A percentile compares a stretch with the other conserved stretches of the same genome.
Conservation (phyloP, 53 echinoderm and acorn worm species). For the Apostichopus leukothele region DNA sequence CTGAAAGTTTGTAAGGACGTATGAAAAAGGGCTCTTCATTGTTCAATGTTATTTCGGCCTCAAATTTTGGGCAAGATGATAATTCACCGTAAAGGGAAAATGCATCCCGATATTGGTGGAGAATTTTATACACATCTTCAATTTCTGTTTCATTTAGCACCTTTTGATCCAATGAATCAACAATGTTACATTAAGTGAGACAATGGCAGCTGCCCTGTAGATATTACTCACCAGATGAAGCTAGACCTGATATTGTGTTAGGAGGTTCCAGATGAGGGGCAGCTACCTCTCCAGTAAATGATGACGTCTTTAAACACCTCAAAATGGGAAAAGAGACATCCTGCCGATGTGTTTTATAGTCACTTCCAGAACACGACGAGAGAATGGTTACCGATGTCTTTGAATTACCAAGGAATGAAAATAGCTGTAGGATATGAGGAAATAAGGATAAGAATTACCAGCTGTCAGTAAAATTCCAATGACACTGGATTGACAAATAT, state of each 20-base stretch:
- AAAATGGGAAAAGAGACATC: slow-evolving; percentile 21
- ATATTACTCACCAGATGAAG: slow-evolving; percentile 8
- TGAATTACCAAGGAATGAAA: not conserved
- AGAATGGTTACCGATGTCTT: slow-evolving; percentile 1
- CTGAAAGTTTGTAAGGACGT: slow-evolving; percentile 35
- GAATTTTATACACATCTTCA: too few relatives aligned
- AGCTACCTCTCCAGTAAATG: not conserved
- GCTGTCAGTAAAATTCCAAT: too few relatives aligned
- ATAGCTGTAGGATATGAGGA: not conserved
- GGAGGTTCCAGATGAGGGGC: slow-evolving; percentile 8
- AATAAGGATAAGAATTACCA: too few relatives aligned
- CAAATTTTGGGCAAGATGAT: slow-evolving; percentile 36
- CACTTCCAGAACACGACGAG: slow-evolving; percentile 13
- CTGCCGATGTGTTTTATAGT: not conserved
- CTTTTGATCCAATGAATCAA: too few relatives aligned
- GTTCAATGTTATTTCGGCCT: slow-evolving; percentile 17
- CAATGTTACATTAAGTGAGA: too few relatives aligned
- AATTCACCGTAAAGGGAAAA: slow-evolving; percentile 33
- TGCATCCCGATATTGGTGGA: not conserved
- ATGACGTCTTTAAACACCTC: slow-evolving; percentile 17
- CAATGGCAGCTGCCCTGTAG: too few relatives aligned
- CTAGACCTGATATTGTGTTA: slow-evolving; percentile 3
- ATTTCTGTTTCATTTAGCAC: too few relatives aligned
- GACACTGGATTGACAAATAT: too few relatives aligned
- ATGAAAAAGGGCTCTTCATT: slow-evolving; percentile 46